phyloP scores from a whole-genome alignment of 2,797 vertebrate genomes.

The Pseudopleuronectes americanus region DNA sequence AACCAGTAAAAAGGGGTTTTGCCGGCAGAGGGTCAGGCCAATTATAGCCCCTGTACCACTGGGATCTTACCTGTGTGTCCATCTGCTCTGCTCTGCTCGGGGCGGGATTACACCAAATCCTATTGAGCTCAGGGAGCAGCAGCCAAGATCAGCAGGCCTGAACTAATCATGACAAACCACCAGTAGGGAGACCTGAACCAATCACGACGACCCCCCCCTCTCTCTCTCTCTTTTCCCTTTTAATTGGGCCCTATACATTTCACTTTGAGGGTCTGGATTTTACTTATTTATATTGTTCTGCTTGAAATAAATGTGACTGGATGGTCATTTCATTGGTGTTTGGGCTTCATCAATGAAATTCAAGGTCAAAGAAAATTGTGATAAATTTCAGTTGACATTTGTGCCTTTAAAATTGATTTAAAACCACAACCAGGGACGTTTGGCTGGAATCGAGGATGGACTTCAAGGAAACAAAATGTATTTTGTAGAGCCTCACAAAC shows the following conservation, averaged over 20 bases:
- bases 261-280: background rate
- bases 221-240: background rate
- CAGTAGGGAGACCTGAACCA: conserved; percentile 22
- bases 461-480: too few species aligned
- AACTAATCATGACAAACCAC: conserved; percentile 70
- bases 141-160: conserved; percentile 74
- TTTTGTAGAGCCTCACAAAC: too few species aligned
- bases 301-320: background rate
- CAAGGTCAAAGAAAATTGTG: too few species aligned
- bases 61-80: conserved; percentile 79
- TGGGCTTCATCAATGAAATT: too few species aligned
- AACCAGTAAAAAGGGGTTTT: conserved; percentile 67
- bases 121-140: conserved; percentile 73
- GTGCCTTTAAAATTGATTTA: too few species aligned
- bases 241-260: background rate
- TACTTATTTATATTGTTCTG: background rate
- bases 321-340: background rate
- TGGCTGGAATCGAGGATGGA: too few species aligned
- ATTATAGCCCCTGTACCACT: conserved; percentile 71
- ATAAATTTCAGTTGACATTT: too few species aligned
- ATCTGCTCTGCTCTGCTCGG: conserved; percentile 75
- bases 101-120: conserved; percentile 85
- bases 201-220: background rate
- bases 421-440: too few species aligned
- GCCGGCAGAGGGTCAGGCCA: conserved; percentile 61